Evolutionary conservation across 2,888 invertebrate species (phyloP).

Genomic region (Periphyllus acericola): DNA sequence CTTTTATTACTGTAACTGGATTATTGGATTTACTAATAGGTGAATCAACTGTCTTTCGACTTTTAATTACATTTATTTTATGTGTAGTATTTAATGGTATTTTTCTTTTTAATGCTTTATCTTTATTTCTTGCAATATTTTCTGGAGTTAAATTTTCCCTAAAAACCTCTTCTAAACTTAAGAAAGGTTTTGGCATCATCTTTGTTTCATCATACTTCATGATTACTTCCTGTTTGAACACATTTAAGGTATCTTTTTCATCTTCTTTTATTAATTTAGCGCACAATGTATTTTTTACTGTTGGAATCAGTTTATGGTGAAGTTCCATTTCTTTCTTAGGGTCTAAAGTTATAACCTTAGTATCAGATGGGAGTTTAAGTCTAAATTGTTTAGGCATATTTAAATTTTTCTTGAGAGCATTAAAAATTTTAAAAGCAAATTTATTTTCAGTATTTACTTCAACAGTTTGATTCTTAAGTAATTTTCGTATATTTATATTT

Average conservation of each 20-base stretch:
- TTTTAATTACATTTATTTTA: too few relatives aligned
- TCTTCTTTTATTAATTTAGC: constrained; percentile 1
- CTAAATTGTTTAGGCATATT: not conserved
- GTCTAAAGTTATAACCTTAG: not conserved
- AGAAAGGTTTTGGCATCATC: too few relatives aligned
- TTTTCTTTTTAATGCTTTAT: constrained; percentile 39
- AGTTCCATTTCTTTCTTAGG: constrained; percentile 16
- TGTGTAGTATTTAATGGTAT: not conserved
- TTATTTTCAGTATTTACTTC: constrained; percentile 4
- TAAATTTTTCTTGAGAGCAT: constrained; percentile 4
- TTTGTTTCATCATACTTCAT: constrained; percentile 20
- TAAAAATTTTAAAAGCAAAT: constrained; percentile 35
- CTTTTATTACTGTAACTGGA: not conserved
- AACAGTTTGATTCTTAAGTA: not conserved
- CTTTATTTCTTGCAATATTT: not conserved
- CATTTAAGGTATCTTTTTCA: not conserved
- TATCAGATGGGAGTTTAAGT: not conserved
- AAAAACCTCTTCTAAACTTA: not conserved
- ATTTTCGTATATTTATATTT: not conserved
- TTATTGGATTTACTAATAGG: not conserved
- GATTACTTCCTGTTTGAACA: constrained; percentile 41
- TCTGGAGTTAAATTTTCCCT: not conserved
- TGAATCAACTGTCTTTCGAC: not conserved
- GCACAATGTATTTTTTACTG: constrained; percentile 26
- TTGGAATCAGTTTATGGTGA: constrained; percentile 20